Conservation (phyloP, 2,797 vertebrate genomes). For the Chloroceryle amazona region DNA sequence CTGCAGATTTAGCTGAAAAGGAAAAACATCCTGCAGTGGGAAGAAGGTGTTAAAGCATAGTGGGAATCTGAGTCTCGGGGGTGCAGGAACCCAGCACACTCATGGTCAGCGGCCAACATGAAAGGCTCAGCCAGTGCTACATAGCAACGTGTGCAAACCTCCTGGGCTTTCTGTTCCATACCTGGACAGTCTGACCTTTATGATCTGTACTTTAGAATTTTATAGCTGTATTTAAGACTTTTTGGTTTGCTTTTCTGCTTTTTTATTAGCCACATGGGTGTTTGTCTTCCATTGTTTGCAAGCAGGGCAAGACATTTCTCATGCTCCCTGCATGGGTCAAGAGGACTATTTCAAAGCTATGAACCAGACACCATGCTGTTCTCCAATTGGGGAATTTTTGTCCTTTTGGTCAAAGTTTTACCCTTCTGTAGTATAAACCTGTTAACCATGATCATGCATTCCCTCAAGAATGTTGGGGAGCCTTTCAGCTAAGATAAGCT, state of each 20-base stretch:
- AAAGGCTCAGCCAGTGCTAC: neutral
- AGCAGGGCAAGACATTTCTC: neutral
- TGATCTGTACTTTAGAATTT: neutral
- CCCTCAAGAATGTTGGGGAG: neutral
- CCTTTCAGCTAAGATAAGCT: neutral
- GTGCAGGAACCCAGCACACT: neutral
- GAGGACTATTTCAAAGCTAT: neutral
- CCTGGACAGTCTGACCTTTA: neutral
- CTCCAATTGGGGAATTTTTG: neutral
- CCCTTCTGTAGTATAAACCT: neutral
- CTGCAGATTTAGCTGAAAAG: neutral
- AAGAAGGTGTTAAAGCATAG: neutral
- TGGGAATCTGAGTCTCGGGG: neutral
- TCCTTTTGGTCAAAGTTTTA: neutral
- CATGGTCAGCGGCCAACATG: rapidly evolving
- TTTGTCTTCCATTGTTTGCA: neutral
- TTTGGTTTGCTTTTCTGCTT: neutral
- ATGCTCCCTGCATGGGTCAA: neutral
- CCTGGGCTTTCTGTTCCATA: neutral
- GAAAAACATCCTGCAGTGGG: neutral
- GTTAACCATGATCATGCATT: neutral
- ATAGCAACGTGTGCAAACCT: neutral
- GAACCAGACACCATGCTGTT: neutral
- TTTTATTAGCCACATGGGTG: neutral
- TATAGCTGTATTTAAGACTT: neutral